Base-by-base conservation (phyloP, 2,113 vertebrate species). In the Callopanchax toddi region DNA sequence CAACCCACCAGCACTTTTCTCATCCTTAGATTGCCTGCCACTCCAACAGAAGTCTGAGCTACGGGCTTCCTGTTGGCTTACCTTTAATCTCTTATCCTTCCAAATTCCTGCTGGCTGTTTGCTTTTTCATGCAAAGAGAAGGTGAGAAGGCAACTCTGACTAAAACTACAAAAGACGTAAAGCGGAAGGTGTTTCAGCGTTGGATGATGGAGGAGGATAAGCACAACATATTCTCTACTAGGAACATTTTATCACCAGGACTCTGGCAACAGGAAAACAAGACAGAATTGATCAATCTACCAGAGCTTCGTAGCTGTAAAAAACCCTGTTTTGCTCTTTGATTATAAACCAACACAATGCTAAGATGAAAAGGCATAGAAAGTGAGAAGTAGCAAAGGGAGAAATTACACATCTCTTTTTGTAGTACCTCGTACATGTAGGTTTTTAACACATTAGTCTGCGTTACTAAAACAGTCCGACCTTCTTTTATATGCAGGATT, bases 1-100 rank as follows among this genome's bases (percentile, higher is more conserved):
- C 81, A 77, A 58, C 72, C 80, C 79, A 91, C 86, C 82, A 89
- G 85, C 83, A 83, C 75, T 84, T 76, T 73, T 54, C 59, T 76
- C 62, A 73, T 78, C 62, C 51, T 69, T 61, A 56, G 37, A 71
- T 63, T 52, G 13, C 63, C 71, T 77, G 64, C 43, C 57, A 59
- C 53, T 43, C 15, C 51, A 70, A 22, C 43, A 40, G 74, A 74
- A 71, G 59, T 48, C 44, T 58, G 46, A 57, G 45, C 71, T 42
- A n/a, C 43, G 55, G 60, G 76, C 75, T 75, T 78, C 42, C 63
- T 71, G 46, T 55, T 64, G 54, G 25, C 67, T 68, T 60, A 86
- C 57, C 59, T 65, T 65, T 56, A 56, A 75, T 55, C 46, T 70
- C 49, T 62, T 32, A 61, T 57, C 71, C 64, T 62, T 46, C 37